A percentile compares a stretch with the other conserved stretches of the same genome.
phyloP scores from a whole-genome alignment of 2,797 vertebrate species.

The Sebastes paucispinis region DNA sequence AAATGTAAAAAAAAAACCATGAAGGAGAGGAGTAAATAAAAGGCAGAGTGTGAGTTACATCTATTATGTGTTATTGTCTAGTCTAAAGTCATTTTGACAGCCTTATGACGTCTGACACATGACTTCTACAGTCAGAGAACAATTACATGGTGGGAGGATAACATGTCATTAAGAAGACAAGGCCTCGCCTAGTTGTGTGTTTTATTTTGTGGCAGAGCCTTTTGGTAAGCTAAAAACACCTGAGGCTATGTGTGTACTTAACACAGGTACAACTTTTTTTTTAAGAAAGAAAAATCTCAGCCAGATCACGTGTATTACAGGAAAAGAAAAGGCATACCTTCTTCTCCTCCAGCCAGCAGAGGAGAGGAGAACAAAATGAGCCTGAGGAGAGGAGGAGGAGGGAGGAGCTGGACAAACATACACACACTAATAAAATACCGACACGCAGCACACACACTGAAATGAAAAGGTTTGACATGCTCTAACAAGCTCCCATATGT shows the following conservation, averaged over 20 bases:
- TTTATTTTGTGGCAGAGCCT: neutral
- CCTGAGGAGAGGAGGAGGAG: neutral
- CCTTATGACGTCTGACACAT: neutral
- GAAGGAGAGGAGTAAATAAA: too few species aligned
- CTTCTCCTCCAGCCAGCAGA: neutral
- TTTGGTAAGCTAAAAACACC: neutral
- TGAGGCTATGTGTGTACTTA: neutral
- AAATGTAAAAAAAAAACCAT: too few species aligned
- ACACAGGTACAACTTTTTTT: constrained; percentile 9
- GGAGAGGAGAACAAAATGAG: constrained; percentile 17
- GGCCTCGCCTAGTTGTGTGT: neutral
- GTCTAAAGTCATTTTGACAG: neutral
- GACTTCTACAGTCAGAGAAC: neutral
- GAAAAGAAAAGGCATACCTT: constrained; percentile 1
- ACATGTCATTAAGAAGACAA: neutral
- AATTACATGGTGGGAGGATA: neutral
- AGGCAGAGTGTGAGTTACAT: too few species aligned
- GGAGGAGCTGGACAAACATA: constrained; percentile 20
- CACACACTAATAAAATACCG: constrained; percentile 1
- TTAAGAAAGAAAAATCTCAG: constrained; percentile 6
- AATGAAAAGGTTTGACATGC: constrained; percentile 12
- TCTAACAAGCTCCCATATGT: neutral
- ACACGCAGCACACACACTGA: constrained; percentile 14
- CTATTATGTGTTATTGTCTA: too few species aligned
- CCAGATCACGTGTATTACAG: constrained; percentile 39